These are phyloP conservation scores for Zeus faber DNA, from an alignment of 2,113 vertebrate species.

Conservation along the genomic window DNA sequence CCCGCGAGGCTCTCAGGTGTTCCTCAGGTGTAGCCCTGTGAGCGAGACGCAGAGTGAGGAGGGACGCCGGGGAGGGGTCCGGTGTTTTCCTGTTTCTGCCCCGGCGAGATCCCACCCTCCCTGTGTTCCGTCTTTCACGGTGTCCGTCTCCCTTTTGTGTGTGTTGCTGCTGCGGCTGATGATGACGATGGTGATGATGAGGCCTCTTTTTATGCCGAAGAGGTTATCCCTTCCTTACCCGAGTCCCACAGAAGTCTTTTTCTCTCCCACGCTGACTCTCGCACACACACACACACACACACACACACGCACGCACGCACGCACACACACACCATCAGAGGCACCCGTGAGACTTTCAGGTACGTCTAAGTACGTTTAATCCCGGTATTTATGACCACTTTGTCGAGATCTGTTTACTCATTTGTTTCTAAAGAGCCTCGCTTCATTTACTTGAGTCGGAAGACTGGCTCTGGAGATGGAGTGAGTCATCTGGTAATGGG, in stretches of 20 bases:
- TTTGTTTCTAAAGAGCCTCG: no score
- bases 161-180: no score
- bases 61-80: constrained; percentile 24
- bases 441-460: no score
- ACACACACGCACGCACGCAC: constrained; percentile 22
- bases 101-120: constrained; percentile 69
- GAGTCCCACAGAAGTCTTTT: constrained; percentile 59
- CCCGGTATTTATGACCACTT: no score
- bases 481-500: no score
- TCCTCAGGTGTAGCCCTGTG: no score
- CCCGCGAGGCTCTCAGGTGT: no score
- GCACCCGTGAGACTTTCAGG: no score
- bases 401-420: no score
- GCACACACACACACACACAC: constrained; percentile 24
- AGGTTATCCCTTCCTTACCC: constrained; percentile 66
- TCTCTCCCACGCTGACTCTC: constrained; percentile 19
- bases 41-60: constrained; percentile 55
- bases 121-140: constrained; percentile 65
- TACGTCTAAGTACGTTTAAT: no score
- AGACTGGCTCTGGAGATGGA: no score
- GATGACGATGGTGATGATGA: no score
- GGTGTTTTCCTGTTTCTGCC: constrained; percentile 68
- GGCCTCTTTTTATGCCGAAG: constrained; percentile 57
- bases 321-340: constrained; percentile 18
- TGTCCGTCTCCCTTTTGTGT: constrained; percentile 70